Evolutionary conservation across 2,797 vertebrate genomes (phyloP), one percentile per base, ranked within the genome.

Genomic region (Melopsittacus undulatus): DNA sequence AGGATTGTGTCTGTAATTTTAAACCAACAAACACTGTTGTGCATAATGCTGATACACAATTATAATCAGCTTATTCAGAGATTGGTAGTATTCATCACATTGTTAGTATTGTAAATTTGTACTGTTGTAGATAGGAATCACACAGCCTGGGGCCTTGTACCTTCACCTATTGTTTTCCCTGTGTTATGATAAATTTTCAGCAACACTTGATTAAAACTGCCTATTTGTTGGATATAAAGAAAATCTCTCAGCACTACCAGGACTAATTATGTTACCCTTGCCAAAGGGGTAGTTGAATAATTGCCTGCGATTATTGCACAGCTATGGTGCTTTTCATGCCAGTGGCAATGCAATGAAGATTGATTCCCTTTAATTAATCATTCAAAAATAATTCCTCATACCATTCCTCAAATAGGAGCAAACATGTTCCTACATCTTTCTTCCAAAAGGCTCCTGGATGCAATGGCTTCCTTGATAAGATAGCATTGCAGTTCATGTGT

Each of bases 281-380:
- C 98, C 97, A 98, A 98, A 98, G 97, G 97, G 97, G 96, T 98
- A 97, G 98, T 96, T 98, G 97, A 98, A 98, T 98, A 98, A 98
- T 98, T 98, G 97, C 96, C 95, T 95, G 97, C 9, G 89, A 98
- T 98, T 98, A 98, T 97, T 98, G 97, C 97, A 97, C 95, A 97
- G 96, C 97, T 97, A 97, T 91, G 64, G 97, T 91, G 92, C 97
- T 98, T 98, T 98, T 97, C 97, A 97, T 96, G 94, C 97, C 97
- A 97, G 93, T 96, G 85, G 97, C 96, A 97, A 96, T 93, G 97
- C 97, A 98, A 98, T 97, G 97, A 98, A 98, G 98, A 98, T 98
- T 98, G 97, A 98, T 98, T 98, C 96, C 85, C 94, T 98, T 98
- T 98, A 98, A 98, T 98, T 98, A 98, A 98, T 98, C 98, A 98